phyloP scores from a whole-genome alignment of 2,888 invertebrate genomes.

The Serripes groenlandicus region DNA sequence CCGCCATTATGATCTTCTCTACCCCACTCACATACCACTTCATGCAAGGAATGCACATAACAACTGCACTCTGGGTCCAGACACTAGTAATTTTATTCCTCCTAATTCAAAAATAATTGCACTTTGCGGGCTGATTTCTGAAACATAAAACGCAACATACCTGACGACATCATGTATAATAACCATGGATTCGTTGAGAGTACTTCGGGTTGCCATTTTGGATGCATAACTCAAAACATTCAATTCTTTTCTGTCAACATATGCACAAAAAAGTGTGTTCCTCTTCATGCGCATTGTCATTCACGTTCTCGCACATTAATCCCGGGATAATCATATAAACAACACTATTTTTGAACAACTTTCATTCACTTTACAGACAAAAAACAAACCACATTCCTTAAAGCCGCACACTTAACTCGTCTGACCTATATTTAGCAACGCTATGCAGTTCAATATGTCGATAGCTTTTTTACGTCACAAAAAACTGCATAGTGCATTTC shows the following conservation, averaged over 20 bases:
- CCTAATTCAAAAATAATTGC: slow-evolving; percentile 10
- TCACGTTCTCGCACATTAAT: neutral
- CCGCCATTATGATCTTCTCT: slow-evolving; percentile 11
- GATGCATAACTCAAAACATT: slow-evolving; percentile 40
- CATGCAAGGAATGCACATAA: slow-evolving; percentile 8
- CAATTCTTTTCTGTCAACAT: slow-evolving; percentile 22
- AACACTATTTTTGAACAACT: neutral
- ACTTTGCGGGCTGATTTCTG: neutral
- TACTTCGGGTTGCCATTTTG: slow-evolving; percentile 62
- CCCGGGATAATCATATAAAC: neutral
- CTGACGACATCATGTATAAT: slow-evolving; percentile 60
- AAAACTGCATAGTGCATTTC: slow-evolving; percentile 21
- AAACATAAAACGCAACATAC: slow-evolving; percentile 39
- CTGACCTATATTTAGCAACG: slow-evolving; percentile 21
- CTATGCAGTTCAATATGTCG: slow-evolving; percentile 33
- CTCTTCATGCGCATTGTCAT: slow-evolving; percentile 43
- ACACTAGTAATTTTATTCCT: slow-evolving; percentile 4
- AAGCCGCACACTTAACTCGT: neutral
- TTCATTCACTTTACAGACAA: neutral
- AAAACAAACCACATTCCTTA: slow-evolving; percentile 1
- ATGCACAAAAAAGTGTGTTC: slow-evolving; percentile 36
- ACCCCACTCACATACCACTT: slow-evolving; percentile 3
- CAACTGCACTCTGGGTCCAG: slow-evolving; percentile 9
- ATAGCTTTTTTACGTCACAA: slow-evolving; percentile 27
- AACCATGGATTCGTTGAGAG: slow-evolving; percentile 60